Percentiles rank a stretch among this genome's conserved stretches.
These are phyloP conservation scores for Psix sp. DNA, from an alignment of 1,140 invertebrate species.

Conservation along the genomic window DNA sequence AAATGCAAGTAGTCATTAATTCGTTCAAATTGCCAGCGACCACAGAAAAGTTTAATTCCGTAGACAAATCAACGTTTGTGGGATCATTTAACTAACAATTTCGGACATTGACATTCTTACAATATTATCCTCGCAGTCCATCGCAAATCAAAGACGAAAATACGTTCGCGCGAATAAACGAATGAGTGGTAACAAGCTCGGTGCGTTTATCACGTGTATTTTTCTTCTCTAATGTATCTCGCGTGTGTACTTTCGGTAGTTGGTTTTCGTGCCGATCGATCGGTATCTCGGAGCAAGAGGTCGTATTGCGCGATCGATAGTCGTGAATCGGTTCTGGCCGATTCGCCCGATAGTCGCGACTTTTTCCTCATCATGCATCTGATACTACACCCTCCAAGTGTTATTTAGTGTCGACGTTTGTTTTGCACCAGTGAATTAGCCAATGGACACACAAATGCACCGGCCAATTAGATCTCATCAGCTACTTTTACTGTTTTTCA, in stretches of 20 bases:
- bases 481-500: constrained; percentile 7
- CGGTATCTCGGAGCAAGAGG: constrained; percentile 55
- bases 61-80: constrained; percentile 22
- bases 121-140: constrained; percentile 22
- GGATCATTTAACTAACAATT: constrained; percentile 22
- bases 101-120: constrained; percentile 22
- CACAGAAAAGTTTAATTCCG: no score
- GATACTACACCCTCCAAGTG: constrained; percentile 43
- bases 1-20: no score
- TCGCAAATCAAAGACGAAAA: constrained; percentile 49
- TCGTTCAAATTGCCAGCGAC: no score
- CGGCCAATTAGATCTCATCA: constrained; percentile 23
- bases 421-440: constrained; percentile 50
- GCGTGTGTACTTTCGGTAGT: constrained; percentile 61
- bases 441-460: constrained; percentile 5
- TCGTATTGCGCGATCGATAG: constrained; percentile 59
- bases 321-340: constrained; percentile 55
- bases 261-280: constrained; percentile 55
- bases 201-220: constrained; percentile 53
- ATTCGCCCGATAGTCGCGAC: constrained; percentile 41
- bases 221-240: constrained; percentile 41
- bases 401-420: constrained; percentile 49
- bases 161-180: constrained; percentile 43
- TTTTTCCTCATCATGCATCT: constrained; percentile 47
- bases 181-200: constrained; percentile 10